phyloP scores from a whole-genome alignment of 2,797 vertebrate genomes.

The Netta rufina region DNA sequence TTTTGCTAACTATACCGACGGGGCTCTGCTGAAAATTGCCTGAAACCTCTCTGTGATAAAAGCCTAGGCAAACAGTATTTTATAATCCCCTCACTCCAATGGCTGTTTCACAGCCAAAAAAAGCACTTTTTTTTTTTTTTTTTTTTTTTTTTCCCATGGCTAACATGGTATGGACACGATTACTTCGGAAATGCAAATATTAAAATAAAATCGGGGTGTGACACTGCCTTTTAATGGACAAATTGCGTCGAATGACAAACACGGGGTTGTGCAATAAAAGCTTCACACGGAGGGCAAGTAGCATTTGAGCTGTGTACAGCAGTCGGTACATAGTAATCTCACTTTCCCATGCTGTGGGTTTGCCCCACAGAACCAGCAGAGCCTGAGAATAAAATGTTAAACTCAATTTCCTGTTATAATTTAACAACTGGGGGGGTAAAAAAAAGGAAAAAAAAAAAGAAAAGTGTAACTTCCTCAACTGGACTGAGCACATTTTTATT shows the following conservation, averaged over 20 bases:
- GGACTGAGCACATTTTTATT: background rate
- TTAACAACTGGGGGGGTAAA: background rate
- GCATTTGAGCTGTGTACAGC: background rate
- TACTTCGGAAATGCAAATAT: background rate
- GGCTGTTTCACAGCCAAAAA: background rate
- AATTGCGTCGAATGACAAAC: background rate
- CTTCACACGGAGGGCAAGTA: background rate
- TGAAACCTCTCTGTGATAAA: rapidly evolving
- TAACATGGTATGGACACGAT: background rate
- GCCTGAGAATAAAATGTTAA: background rate
- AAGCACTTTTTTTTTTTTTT: background rate
- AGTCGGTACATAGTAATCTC: background rate
- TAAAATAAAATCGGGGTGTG: background rate
- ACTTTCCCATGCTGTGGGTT: background rate
- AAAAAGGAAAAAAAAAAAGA: background rate
- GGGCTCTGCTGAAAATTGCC: background rate
- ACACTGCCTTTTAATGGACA: background rate
- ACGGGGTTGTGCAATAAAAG: background rate
- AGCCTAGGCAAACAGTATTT: background rate
- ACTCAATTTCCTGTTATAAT: background rate
- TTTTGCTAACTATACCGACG: background rate
- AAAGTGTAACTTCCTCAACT: background rate
- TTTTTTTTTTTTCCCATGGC: background rate
- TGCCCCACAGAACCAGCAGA: background rate
- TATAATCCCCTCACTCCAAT: background rate